Evolutionary conservation across 2,797 vertebrate genomes (phyloP).

Genomic region (Danio tinwini): DNA sequence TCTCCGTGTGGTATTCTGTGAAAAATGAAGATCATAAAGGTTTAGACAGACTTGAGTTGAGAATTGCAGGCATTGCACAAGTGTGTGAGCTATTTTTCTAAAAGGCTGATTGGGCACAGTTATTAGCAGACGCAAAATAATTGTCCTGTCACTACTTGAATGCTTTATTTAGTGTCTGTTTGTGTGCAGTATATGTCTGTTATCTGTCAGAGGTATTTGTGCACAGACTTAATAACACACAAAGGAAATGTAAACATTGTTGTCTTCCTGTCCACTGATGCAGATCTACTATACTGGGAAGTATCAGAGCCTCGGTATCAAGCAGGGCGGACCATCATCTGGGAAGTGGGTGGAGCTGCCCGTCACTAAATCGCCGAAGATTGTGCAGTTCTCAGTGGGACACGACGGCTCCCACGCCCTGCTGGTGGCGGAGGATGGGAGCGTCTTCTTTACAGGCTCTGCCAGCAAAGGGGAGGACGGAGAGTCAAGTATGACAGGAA

Average conservation of each 20-base stretch:
- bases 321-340: conserved; percentile 96
- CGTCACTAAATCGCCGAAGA: conserved; percentile 98
- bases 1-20: not conserved
- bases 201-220: not conserved
- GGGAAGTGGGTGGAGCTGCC: conserved; percentile 98
- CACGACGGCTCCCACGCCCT: conserved; percentile 97
- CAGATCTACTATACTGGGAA: conserved; percentile 99
- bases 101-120: not conserved
- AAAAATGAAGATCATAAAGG: not conserved
- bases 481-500: conserved; percentile 87
- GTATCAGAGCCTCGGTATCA: conserved; percentile 98
- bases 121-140: not conserved
- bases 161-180: not conserved
- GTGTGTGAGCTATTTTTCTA: not conserved
- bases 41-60: not conserved
- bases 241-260: not conserved
- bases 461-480: conserved; percentile 99
- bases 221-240: not conserved
- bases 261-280: conserved; percentile 14
- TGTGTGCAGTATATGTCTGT: not conserved
- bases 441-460: conserved; percentile 97
- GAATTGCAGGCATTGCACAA: not conserved
- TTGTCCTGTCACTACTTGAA: not conserved
- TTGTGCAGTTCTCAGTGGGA: conserved; percentile 95
- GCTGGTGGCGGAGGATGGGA: conserved; percentile 96